Conservation (phyloP, 2,797 vertebrate species). For the Hapalemur alaotrensis region DNA sequence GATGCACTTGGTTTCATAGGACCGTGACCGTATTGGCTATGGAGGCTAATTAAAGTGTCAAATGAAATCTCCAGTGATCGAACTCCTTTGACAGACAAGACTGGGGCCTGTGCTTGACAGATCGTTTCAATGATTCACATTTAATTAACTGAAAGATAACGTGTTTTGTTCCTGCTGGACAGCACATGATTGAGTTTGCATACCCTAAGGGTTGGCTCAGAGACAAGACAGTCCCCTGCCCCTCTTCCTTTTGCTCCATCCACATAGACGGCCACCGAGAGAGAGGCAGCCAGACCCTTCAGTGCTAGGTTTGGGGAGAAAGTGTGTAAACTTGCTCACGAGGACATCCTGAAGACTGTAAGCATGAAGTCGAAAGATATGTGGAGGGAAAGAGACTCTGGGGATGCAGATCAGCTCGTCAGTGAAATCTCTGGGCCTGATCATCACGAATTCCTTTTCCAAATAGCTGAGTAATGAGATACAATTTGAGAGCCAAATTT, state of each 20-base stretch:
- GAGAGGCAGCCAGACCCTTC: not conserved
- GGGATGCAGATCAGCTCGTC: not conserved
- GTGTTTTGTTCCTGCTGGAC: not conserved
- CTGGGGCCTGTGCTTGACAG: not conserved
- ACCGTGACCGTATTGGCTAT: not conserved
- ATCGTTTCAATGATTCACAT: not conserved
- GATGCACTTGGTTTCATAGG: not conserved
- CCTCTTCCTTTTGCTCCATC: not conserved
- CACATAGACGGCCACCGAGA: not conserved
- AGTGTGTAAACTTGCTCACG: not conserved
- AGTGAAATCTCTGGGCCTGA: not conserved
- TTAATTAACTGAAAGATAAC: constrained; percentile 12
- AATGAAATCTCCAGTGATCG: not conserved
- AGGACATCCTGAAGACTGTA: not conserved
- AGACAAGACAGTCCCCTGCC: not conserved
- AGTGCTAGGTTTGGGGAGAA: not conserved
- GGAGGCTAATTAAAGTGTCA: not conserved
- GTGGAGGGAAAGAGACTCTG: not conserved
- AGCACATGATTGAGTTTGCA: not conserved
- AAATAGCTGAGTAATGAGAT: not conserved
- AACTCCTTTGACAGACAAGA: not conserved
- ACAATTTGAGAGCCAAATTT: not conserved
- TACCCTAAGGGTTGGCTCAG: not conserved
- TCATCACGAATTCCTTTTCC: not conserved
- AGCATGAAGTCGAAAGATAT: not conserved